These are phyloP conservation scores for Dermatemys mawii DNA, from an alignment of 2,113 vertebrate genomes.

Conservation along the genomic window DNA sequence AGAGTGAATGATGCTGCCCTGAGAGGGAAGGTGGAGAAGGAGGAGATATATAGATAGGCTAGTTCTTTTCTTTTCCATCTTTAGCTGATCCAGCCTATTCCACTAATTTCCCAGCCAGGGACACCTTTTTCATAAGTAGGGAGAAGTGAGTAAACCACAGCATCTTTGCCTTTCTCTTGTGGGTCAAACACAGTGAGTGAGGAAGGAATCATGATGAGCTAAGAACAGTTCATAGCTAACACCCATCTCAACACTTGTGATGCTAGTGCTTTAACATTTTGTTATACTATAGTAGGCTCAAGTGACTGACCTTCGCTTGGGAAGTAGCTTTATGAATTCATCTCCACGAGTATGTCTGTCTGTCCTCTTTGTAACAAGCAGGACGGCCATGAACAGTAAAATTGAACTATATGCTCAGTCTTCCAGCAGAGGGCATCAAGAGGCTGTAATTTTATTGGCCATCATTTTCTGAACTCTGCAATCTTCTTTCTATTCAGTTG, in stretches of 20 bases:
- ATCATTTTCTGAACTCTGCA: not conserved
- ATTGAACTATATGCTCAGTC: not conserved
- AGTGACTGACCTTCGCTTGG: not conserved
- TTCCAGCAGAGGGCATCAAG: slow-evolving; percentile 52
- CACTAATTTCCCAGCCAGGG: not conserved
- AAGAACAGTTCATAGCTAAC: not conserved
- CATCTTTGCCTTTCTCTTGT: not conserved
- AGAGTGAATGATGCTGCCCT: not conserved
- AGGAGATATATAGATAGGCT: not conserved
- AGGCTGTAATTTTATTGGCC: not conserved
- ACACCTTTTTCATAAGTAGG: not conserved
- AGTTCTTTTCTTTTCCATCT: not conserved
- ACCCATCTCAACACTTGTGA: not conserved
- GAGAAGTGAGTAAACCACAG: not conserved
- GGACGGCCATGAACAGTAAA: not conserved
- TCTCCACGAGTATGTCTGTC: not conserved
- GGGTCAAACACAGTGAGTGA: not conserved
- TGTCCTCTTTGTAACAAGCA: not conserved
- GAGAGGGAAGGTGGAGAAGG: not conserved
- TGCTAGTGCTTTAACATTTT: not conserved
- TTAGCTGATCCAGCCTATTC: not conserved
- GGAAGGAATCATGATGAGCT: not conserved
- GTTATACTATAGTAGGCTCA: not conserved
- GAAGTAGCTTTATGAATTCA: not conserved
- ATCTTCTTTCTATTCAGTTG: not conserved